Evolutionary conservation across 1,140 invertebrate species (phyloP), one percentile per base, ranked within the genome.

Genomic region (Heliconius eleuchia): DNA sequence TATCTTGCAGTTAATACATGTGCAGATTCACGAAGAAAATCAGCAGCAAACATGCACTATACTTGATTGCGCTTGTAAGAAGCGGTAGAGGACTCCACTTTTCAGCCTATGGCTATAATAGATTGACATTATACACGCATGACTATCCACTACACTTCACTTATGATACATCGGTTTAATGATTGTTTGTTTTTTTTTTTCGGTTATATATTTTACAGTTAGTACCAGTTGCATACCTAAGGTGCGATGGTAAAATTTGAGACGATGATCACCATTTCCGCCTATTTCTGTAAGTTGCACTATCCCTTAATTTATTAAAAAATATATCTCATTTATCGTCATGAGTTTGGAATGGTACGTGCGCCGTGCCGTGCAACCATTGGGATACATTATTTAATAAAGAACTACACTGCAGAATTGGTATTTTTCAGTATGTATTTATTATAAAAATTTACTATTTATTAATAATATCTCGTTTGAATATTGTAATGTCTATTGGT

Each of bases 1-100:
- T 70, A 76, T 76, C 66, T 76, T 76, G 60, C 74, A 76, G 74
- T 76, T 50, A 76, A 60, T 60, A 76, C 39, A 42, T 60, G 34
- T 60, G 74, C 74, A 70, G 60, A 76, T 76, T 46, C 57, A 70
- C 57, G 50, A 70, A 60, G 30, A 60, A 46, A 66, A 2, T 70
- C 57, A 27, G 37, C 60, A 76, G 37, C 74, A 70, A 55, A 42
- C 46, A 76, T 70, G n/a, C 74, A 70, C 60, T 46, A 30, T 66
- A 71, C 42, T 50, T 71, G 74, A 70, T 70, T 76, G 74, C 39
- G 66, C 74, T 71, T 66, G 74, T 76, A 76, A 76, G 39, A 76
- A 42, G 37, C 60, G 18, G 60, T 76, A 76, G 74, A 60, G 37
- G 55, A 75, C 74, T 75, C 52, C 60, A 75, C 74, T 60, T 39